Base-by-base conservation (phyloP, 2,113 vertebrate species). In the Romanogobio albipinnatus region DNA sequence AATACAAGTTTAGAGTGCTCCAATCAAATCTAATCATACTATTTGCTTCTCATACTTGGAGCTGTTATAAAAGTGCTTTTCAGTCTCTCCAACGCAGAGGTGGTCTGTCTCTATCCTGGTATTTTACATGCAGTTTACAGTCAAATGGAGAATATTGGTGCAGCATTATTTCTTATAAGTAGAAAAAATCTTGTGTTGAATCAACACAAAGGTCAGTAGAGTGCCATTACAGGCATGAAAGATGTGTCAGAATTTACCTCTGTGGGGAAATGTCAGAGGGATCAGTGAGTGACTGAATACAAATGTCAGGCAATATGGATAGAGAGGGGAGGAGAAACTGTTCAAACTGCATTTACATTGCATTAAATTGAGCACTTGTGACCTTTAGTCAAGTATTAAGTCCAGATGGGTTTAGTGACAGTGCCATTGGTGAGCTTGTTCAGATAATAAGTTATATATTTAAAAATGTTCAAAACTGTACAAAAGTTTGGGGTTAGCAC, bases 251-350 rank as follows among this genome's bases (percentile, higher is more conserved):
- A 74, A 78, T 86, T 81, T 8, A 11, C 11, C 1, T 33, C 9
- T n/a, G 66, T 83, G 76, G 39, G n/a, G 66, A 79, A 82, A 85
- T 78, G 61, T 51, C 79, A 64, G 39, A 22, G 5, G 9, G 53
- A 74, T 74, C 33, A 26, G 62, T 26, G n/a, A 73, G 47, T 11
- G 66, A 75, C 33, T 68, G 80, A 61, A 77, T 53, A 61, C 66
- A 87, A 84, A 86, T 86, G 75, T 62, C 81, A 83, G 26, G 61
- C 6, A 47, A 83, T 51, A 33, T 22, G n/a, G 51, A 83, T 49
- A 5, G 17, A 56, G 26, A 17, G 13, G 24, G 24, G 22, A 29
- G n/a, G n/a, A 19, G 22, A 76, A 82, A 61, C 49, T 17, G 71
- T 39, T 70, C 9, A 39, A 43, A 9, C 53, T 58, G 11, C 1